Conservation (phyloP, 2,888 invertebrate genomes). For the Lasioglossum morio region DNA sequence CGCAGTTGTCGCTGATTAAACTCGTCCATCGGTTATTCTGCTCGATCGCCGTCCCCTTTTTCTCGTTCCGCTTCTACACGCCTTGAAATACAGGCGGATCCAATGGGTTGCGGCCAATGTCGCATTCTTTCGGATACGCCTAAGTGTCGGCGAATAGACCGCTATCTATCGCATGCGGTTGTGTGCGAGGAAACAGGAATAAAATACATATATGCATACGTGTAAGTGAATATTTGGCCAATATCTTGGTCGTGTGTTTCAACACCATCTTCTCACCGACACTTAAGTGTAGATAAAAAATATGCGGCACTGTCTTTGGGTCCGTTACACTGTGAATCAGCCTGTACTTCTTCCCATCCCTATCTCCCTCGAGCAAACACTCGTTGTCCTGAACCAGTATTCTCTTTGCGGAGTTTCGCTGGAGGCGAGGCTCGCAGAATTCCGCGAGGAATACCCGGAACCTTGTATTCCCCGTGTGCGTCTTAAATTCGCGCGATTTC, state of each 20-base stretch:
- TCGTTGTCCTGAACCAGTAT: slow-evolving; percentile 14
- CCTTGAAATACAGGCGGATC: background rate
- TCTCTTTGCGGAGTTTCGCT: background rate
- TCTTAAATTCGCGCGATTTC: slow-evolving; percentile 52
- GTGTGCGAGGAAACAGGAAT: too few species aligned
- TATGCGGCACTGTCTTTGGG: background rate
- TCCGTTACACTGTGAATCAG: background rate
- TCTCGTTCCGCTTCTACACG: background rate
- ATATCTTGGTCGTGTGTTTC: too few species aligned
- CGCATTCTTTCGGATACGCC: background rate
- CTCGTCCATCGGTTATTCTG: slow-evolving; percentile 63
- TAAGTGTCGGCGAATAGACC: background rate
- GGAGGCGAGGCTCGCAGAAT: background rate
- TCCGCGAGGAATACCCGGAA: background rate
- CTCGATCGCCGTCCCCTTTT: slow-evolving; percentile 46
- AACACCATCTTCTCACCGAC: background rate
- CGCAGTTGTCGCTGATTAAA: slow-evolving; percentile 69
- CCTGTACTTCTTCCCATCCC: background rate
- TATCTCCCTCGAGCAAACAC: slow-evolving; percentile 15
- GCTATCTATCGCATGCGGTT: background rate
- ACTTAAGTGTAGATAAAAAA: background rate
- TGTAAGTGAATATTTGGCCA: too few species aligned
- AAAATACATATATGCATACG: too few species aligned
- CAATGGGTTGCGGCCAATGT: background rate
- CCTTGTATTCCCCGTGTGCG: background rate